These are phyloP conservation scores for Hylaeus volcanicus DNA, from an alignment of 1,140 invertebrate species.

Conservation along the genomic window DNA sequence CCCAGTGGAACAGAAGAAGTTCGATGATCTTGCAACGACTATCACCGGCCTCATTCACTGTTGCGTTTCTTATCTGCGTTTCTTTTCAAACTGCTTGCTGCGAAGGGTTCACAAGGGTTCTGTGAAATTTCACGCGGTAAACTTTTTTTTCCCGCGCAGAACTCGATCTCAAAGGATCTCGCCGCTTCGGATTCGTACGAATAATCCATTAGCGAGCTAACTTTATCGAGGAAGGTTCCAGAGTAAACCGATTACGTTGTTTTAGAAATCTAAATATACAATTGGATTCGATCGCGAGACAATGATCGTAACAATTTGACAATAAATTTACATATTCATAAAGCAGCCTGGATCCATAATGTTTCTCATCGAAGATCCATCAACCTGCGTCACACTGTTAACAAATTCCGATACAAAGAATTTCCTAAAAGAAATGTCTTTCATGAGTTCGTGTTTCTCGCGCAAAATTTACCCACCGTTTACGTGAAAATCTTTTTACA, in stretches of 20 bases:
- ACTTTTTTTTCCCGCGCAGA: neutral
- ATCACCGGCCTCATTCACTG: conserved; percentile 26
- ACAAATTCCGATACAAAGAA: too few relatives aligned
- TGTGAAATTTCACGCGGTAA: conserved; percentile 34
- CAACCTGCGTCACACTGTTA: too few relatives aligned
- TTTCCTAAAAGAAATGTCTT: too few relatives aligned
- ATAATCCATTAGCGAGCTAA: conserved; percentile 29
- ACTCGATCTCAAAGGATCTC: conserved; percentile 33
- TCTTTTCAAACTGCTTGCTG: conserved; percentile 27
- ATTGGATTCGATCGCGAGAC: too few relatives aligned
- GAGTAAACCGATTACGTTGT: too few relatives aligned
- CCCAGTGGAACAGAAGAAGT: neutral
- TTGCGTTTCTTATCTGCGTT: conserved; percentile 33
- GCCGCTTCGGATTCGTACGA: neutral
- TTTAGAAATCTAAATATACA: neutral
- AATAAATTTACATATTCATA: too few relatives aligned
- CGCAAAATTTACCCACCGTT: too few relatives aligned
- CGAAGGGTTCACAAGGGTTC: conserved; percentile 33
- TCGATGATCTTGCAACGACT: conserved; percentile 6
- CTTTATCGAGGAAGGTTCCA: neutral
- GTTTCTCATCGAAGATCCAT: too few relatives aligned
- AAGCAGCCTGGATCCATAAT: too few relatives aligned
- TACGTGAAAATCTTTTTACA: too few relatives aligned
- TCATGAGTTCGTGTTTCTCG: too few relatives aligned
- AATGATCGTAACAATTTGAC: too few relatives aligned